Base-by-base conservation (phyloP, 2,888 invertebrate species). In the Polymixis flavicincta region DNA sequence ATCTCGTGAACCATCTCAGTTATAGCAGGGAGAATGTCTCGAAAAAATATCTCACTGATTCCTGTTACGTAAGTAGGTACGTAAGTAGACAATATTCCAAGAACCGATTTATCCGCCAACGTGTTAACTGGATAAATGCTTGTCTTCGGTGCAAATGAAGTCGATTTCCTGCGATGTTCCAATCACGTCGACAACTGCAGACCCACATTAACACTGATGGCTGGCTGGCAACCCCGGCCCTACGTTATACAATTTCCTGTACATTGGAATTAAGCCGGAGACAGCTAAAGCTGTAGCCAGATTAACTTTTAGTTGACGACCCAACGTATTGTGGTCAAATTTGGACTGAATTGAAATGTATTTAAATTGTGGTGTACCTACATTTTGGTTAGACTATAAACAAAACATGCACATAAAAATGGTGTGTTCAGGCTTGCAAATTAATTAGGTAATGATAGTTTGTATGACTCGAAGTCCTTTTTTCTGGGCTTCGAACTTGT, bases 221-320 rank as follows among this genome's bases (percentile, higher is more conserved):
- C 68, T 28, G 59, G 19, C 69, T 54, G 60, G 25, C 52, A 52
- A 22, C 55, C 50, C 72, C 63, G 66, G 63, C 68, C 25, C 82
- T 76, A 68, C 76, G 42, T 80, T 83, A 79, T 73, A 70, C 70
- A 71, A 83, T 83, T 76, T 76, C 76, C 76, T 82, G 72, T 67
- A 69, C 71, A 75, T 71, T 48, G 45, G 55, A 64, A 68, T 60
- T 57, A 81, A 42, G 42, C 32, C 68, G 68, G 67, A 65, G 74
- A 71, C 67, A 70, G 78, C 66, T 74, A 60, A 71, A 78, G 82
- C 67, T 67, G 59, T 55, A 25, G 45, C 19, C 50, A 76, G n/a
- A 64, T 54, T 65, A 13, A 11, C 14, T 65, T 28, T 17, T 42
- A 32, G 11, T 59, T 73, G 19, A 19, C 9, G 8, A 5, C n/a